These are phyloP conservation scores for Phlogophora meticulosa DNA, from an alignment of 2,888 invertebrate species.

Conservation along the genomic window DNA sequence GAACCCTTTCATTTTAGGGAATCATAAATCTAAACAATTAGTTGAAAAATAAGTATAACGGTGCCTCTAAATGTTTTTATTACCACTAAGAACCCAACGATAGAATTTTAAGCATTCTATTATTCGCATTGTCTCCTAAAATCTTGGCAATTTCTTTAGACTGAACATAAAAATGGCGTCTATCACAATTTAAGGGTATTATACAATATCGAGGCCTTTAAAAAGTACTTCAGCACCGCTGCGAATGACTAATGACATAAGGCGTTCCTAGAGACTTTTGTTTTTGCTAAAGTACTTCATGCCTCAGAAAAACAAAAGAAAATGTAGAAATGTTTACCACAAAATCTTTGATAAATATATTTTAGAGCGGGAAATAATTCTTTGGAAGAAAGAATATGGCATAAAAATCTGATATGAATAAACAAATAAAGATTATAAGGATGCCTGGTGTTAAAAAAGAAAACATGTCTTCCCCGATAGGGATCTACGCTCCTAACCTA, in stretches of 20 bases:
- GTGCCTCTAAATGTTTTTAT: background rate
- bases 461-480: too few species aligned
- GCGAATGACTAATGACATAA: slow-evolving; percentile 9
- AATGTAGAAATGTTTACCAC: background rate
- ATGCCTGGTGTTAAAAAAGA: too few species aligned
- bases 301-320: slow-evolving; percentile 10
- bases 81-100: background rate
- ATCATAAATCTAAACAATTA: background rate
- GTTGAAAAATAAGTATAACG: background rate
- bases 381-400: background rate
- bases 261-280: background rate
- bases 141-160: background rate
- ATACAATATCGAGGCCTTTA: background rate
- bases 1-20: background rate
- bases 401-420: too few species aligned
- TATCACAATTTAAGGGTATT: background rate
- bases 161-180: background rate
- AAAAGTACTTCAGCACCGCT: background rate
- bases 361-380: background rate
- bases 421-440: too few species aligned
- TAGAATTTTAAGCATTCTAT: background rate
- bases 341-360: slow-evolving; percentile 6
- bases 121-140: background rate
- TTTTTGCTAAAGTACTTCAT: too few species aligned
- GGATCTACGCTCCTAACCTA: too few species aligned